These are phyloP conservation scores for Branchinecta sandiegonensis DNA, from an alignment of 2,888 invertebrate genomes.

Conservation along the genomic window DNA sequence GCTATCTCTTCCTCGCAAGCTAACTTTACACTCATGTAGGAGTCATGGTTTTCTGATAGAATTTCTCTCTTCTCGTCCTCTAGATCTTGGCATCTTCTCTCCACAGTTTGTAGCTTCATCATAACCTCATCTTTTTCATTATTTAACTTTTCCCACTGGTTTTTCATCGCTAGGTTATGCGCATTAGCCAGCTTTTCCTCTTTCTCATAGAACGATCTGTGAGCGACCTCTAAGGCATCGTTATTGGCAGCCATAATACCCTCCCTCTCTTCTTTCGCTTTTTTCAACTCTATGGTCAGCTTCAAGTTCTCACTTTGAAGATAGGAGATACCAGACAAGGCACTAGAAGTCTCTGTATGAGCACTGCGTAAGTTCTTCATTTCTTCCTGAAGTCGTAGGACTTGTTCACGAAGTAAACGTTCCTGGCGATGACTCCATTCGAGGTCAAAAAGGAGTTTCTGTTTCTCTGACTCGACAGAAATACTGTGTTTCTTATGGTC, in stretches of 20 bases:
- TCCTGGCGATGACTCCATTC: slow-evolving; percentile 10
- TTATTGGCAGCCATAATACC: not conserved
- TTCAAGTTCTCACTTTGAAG: slow-evolving; percentile 3
- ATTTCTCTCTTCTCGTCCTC: not conserved
- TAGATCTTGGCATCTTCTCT: not conserved
- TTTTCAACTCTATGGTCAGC: not conserved
- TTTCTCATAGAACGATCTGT: not conserved
- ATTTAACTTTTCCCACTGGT: not conserved
- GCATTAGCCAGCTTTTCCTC: not conserved
- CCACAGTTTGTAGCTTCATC: not conserved
- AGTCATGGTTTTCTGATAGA: slow-evolving; percentile 10
- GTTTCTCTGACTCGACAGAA: not conserved
- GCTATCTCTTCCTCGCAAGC: slow-evolving; percentile 1
- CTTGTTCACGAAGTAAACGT: not conserved
- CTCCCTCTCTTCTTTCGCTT: not conserved
- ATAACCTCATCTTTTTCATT: not conserved
- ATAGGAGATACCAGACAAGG: not conserved
- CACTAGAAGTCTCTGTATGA: not conserved
- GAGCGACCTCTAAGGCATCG: not conserved
- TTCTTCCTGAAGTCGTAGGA: not conserved
- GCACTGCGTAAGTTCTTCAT: not conserved
- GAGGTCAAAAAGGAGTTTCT: slow-evolving; percentile 6
- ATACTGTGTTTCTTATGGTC: not conserved
- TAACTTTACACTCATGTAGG: not conserved
- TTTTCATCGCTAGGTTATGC: not conserved